phyloP scores from a whole-genome alignment of 2,888 invertebrate genomes.

The Apomyelois bistriatella region DNA sequence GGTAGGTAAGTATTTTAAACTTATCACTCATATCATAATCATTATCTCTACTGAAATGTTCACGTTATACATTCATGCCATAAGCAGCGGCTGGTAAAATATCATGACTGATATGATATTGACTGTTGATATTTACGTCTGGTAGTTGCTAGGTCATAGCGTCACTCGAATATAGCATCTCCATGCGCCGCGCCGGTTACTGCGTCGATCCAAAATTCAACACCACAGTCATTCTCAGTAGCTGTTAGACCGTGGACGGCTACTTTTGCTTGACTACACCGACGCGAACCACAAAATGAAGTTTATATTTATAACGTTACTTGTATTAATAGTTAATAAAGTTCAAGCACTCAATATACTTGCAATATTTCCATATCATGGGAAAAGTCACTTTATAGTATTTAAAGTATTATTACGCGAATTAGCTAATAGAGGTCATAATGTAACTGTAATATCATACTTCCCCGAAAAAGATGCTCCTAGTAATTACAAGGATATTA shows the following conservation, averaged over 20 bases:
- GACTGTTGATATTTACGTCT: too few relatives aligned
- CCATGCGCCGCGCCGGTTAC: too few relatives aligned
- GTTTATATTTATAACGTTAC: conserved; percentile 23
- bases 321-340: conserved; percentile 26
- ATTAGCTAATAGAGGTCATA: conserved; percentile 81
- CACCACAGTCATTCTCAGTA: background rate
- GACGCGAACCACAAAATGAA: conserved; percentile 31
- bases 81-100: too few relatives aligned
- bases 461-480: conserved; percentile 74
- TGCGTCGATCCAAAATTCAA: background rate
- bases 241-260: background rate
- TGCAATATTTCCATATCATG: conserved; percentile 83
- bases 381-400: conserved; percentile 85
- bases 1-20: too few relatives aligned
- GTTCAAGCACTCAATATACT: conserved; percentile 69
- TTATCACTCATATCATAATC: too few relatives aligned
- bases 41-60: too few relatives aligned
- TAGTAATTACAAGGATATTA: conserved; percentile 81
- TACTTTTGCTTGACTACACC: too few relatives aligned
- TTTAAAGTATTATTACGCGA: conserved; percentile 80
- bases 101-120: too few relatives aligned
- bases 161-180: too few relatives aligned
- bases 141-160: too few relatives aligned
- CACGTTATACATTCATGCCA: too few relatives aligned
- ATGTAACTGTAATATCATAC: conserved; percentile 83